These are phyloP conservation scores for Bufo gargarizans DNA, from an alignment of 2,113 vertebrate genomes.

Conservation along the genomic window DNA sequence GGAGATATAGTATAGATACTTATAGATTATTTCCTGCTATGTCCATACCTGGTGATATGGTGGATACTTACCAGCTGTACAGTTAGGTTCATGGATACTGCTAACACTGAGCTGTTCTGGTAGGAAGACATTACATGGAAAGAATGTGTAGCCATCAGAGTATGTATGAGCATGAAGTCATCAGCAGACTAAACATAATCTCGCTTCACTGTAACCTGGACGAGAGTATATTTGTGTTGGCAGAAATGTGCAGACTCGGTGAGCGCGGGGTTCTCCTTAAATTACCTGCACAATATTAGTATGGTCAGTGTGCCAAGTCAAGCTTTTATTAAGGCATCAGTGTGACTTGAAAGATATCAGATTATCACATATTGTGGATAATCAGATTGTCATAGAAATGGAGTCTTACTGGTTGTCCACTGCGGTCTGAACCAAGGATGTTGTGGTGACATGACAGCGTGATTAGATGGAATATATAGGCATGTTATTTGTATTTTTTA, in stretches of 20 bases:
- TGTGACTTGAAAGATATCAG: too few relatives aligned
- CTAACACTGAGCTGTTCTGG: conserved; percentile 5
- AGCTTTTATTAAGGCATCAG: too few relatives aligned
- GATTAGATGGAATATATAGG: too few relatives aligned
- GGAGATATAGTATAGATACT: too few relatives aligned
- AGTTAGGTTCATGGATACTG: not conserved
- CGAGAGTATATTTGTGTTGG: not conserved
- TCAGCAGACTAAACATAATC: conserved; percentile 7
- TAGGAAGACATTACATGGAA: conserved; percentile 31
- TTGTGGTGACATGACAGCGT: too few relatives aligned
- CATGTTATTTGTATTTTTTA: too few relatives aligned
- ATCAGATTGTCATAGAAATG: too few relatives aligned
- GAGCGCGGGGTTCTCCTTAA: conserved; percentile 8
- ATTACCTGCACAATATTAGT: conserved; percentile 1
- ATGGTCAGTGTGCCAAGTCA: too few relatives aligned
- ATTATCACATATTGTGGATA: too few relatives aligned
- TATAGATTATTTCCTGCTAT: not conserved
- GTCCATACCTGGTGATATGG: not conserved
- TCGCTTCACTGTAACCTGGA: not conserved
- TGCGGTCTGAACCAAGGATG: too few relatives aligned
- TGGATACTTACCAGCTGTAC: not conserved
- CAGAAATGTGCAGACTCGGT: conserved; percentile 6
- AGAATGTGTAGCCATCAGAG: conserved; percentile 35
- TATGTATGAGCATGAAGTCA: conserved; percentile 41
- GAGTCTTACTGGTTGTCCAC: too few relatives aligned